Evolutionary conservation across 2,888 invertebrate genomes (phyloP), one percentile per base, ranked within the genome.

Genomic region (Gastrophysa polygoni): DNA sequence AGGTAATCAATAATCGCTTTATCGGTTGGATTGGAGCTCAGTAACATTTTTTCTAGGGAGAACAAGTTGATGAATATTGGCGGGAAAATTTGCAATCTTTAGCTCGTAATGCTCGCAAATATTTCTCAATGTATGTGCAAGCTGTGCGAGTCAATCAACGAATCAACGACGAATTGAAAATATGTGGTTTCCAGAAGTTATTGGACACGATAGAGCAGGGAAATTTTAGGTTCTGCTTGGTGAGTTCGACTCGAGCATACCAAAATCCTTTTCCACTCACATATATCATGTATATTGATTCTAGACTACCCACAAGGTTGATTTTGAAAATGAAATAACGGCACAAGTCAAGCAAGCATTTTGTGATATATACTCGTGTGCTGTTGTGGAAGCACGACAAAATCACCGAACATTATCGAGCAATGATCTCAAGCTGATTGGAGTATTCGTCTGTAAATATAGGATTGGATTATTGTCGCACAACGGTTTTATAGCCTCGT

Each of bases 171-270:
- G 69, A 71, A 58, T 54, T 72, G 21, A 73, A 73, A 57, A 69
- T 70, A 16, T 71, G 67, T 52, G 73, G 71, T 1, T 61, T 74
- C 46, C 48, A 70, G 38, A 70, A 63, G 51, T 49, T 73, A 21
- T 57, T 74, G 14, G 62, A 73, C n/a, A 63, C 67, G 7, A 72
- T 74, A 14, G 69, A 73, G 55, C 66, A 61, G 24, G 71, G 73
- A 10, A 67, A 72, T 44, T 70, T 71, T 59, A 46, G 50, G n/a
- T 54, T 73, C 46, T 47, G 68, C 48, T 61, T 62, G 59, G 72
- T 72, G 67, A 57, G 32, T 51, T 49, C 44, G 1, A 18, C 10
- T 57, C 46, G n/a, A 24, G 43, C 29, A 28, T 57, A 14, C 51
- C 50, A 16, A 32, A 54, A 18, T 51, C 17, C n/a, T 24, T 38